Base-by-base conservation (phyloP, 2,797 vertebrate species). In the Bovichtus diacanthus region DNA sequence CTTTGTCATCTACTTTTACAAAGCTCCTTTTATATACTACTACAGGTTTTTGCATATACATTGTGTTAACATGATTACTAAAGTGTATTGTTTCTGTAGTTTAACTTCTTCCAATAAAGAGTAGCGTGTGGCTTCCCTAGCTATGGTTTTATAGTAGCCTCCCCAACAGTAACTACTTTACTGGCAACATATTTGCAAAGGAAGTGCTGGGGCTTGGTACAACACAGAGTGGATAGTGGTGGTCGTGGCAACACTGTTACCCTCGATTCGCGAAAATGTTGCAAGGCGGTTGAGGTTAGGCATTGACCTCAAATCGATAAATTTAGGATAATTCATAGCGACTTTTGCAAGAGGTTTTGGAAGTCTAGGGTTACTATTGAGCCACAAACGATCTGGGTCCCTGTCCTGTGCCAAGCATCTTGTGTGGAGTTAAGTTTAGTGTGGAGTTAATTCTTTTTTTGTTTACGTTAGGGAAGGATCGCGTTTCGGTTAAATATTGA, bases 1-100 rank as follows among this genome's bases (percentile, higher is more conserved):
- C n/a, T 61, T 47, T 61, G 29, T 70, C 9, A 13, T 70, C 53
- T 63, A 31, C 21, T 55, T 76, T 71, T 54, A 60, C 31, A 68
- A 59, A 13, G 58, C 27, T 61, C 19, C 3, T 68, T 49, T 51
- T 31, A 25, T 53, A 41, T 41, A 38, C 27, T 18, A 19, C 23
- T 21, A 15, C 31, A 63, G 13, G 23, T 1, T 43, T 76, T 72
- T 19, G 12, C 13, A 59, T 60, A 61, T 66, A 50, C 0, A 2
- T 36, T 53, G 43, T 46, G 13, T 27, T 68, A 62, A 63, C 12
- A 1, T 51, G 36, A 65, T 39, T 60, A 15, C 23, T 66, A 16
- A 36, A 39, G 21, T 16, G 36, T 66, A 9, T 19, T 39, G 9
- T 31, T 41, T 34, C 29, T 46, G 13, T 29, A 38, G 9, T 29